Conservation (phyloP, 2,797 vertebrate species). For the Pelochelys cantorii region DNA sequence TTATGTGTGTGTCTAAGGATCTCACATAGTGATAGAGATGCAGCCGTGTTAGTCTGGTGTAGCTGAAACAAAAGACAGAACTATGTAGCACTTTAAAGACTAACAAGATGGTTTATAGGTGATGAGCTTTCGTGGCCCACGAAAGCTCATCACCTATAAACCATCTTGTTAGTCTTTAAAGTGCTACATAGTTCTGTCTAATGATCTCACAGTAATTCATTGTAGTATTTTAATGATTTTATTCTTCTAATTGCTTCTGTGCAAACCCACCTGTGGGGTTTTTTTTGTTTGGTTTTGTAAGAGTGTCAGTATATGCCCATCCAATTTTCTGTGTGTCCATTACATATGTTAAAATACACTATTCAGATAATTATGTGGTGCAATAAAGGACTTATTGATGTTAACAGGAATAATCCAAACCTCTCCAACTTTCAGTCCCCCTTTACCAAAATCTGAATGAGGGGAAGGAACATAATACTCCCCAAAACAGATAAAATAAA, state of each 20-base stretch:
- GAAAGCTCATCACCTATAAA: too few relatives aligned
- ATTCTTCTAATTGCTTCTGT: conserved; percentile 30
- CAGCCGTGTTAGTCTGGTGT: too few relatives aligned
- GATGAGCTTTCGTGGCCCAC: too few relatives aligned
- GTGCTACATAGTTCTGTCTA: too few relatives aligned
- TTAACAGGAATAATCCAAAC: not conserved
- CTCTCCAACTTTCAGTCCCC: conserved; percentile 26
- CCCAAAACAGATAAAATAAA: conserved; percentile 5
- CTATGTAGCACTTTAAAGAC: too few relatives aligned
- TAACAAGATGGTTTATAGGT: too few relatives aligned
- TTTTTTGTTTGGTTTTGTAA: conserved; percentile 32
- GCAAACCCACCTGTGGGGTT: not conserved
- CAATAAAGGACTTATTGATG: not conserved
- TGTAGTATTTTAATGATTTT: conserved; percentile 23
- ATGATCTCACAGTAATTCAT: conserved; percentile 10
- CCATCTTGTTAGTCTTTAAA: too few relatives aligned
- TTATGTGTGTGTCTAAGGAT: conserved; percentile 65
- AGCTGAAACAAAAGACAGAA: too few relatives aligned
- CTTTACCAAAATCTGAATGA: not conserved
- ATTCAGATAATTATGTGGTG: conserved; percentile 51
- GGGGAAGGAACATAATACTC: not conserved
- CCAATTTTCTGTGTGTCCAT: conserved; percentile 57
- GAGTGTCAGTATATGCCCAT: conserved; percentile 62
- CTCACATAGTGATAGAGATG: too few relatives aligned
- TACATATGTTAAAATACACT: conserved; percentile 66